These are phyloP conservation scores for Lithophane socia DNA, from an alignment of 2,888 invertebrate species.

Conservation along the genomic window DNA sequence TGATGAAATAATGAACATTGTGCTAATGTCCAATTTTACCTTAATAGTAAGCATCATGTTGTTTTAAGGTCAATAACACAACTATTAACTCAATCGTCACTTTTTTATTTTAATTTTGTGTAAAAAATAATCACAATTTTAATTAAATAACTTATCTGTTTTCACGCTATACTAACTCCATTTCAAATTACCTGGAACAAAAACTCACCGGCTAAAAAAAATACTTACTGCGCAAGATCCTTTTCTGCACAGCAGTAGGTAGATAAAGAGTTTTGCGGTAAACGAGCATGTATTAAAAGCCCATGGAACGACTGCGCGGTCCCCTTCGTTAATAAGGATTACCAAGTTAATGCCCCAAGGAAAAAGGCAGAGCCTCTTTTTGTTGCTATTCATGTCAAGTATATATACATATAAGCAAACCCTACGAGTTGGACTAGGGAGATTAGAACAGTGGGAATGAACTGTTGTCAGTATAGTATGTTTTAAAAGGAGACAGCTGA, in stretches of 20 bases:
- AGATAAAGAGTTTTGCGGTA: constrained; percentile 55
- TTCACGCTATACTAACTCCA: neutral
- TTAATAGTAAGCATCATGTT: neutral
- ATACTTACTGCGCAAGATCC: constrained; percentile 19
- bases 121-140: no score
- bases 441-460: constrained; percentile 34
- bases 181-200: neutral
- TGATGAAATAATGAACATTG: neutral
- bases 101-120: neutral
- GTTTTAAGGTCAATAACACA: neutral
- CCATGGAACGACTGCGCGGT: constrained; percentile 52
- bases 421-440: constrained; percentile 27
- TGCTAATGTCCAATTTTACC: neutral
- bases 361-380: constrained; percentile 62
- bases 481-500: neutral
- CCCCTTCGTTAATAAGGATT: constrained; percentile 76
- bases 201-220: constrained; percentile 5
- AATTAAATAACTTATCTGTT: neutral
- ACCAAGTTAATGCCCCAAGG: constrained; percentile 69
- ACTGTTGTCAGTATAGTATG: neutral
- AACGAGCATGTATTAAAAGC: constrained; percentile 58
- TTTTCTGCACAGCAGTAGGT: constrained; percentile 23
- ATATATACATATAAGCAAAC: constrained; percentile 17
- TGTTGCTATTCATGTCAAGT: constrained; percentile 48
- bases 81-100: neutral